Percentiles rank a stretch among this genome's conserved stretches.
Conservation (phyloP, 1,140 invertebrate species). For the Temnothorax longispinosus region DNA sequence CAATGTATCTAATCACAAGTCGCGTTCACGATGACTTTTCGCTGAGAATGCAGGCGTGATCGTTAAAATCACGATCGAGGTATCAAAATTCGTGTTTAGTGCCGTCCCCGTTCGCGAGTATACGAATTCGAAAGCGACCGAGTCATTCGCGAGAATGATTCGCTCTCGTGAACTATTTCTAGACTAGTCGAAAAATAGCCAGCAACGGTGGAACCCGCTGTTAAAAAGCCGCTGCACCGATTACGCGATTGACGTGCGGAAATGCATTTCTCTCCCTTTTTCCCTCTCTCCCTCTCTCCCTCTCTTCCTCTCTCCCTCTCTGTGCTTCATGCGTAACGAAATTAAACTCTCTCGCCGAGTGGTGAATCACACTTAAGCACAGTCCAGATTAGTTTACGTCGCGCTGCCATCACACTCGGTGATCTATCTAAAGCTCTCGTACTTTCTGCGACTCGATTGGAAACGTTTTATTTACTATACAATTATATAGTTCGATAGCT, state of each 20-base stretch:
- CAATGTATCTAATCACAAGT: neutral
- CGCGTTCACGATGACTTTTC: neutral
- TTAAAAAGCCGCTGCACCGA: constrained; percentile 45
- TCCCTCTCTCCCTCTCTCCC: neutral
- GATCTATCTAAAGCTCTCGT: neutral
- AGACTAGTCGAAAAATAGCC: constrained; percentile 50
- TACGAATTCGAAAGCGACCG: constrained; percentile 9
- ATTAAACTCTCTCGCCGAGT: constrained; percentile 43
- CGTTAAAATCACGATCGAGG: neutral
- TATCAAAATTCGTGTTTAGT: neutral
- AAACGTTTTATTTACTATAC: neutral
- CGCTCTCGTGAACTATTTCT: constrained; percentile 33
- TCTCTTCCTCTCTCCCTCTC: neutral
- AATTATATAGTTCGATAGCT: neutral
- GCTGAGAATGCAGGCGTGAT: neutral
- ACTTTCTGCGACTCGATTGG: neutral
- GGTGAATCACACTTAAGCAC: constrained; percentile 39
- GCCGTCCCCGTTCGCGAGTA: neutral
- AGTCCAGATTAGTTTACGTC: constrained; percentile 66
- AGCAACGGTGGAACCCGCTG: neutral
- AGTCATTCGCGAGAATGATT: neutral
- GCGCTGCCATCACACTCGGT: constrained; percentile 46
- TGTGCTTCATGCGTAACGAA: constrained; percentile 45
- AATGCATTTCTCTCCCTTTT: constrained; percentile 39
- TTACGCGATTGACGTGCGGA: constrained; percentile 41